phyloP scores from a whole-genome alignment of 1,140 invertebrate species.

The Pogonus chalceus region DNA sequence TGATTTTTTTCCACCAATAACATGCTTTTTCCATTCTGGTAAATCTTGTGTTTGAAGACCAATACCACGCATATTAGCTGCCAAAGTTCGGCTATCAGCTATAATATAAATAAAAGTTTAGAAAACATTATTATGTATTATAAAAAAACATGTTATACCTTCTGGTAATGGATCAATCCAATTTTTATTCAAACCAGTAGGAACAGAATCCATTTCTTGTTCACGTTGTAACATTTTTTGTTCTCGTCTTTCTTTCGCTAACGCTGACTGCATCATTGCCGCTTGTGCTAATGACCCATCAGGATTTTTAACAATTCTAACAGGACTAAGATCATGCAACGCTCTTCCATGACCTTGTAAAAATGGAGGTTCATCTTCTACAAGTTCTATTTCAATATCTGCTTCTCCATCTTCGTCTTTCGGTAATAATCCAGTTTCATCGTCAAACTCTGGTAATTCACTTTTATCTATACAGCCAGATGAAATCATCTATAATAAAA shows the following conservation, averaged over 20 bases:
- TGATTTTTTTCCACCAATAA: constrained; percentile 94
- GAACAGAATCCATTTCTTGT: constrained; percentile 79
- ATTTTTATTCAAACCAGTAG: constrained; percentile 76
- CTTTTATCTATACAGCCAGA: constrained; percentile 76
- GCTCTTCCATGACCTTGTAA: constrained; percentile 81
- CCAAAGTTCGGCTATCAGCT: constrained; percentile 36
- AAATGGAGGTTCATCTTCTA: constrained; percentile 97
- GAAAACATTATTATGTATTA: background rate
- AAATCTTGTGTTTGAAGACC: constrained; percentile 77
- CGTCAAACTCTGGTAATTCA: constrained; percentile 86
- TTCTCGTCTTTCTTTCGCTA: constrained; percentile 93
- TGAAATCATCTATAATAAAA: constrained; percentile 59
- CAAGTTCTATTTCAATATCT: constrained; percentile 97
- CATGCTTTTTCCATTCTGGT: constrained; percentile 99
- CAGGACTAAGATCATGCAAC: constrained; percentile 86
- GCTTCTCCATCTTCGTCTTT: constrained; percentile 91
- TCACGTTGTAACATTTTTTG: constrained; percentile 86
- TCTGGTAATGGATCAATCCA: constrained; percentile 95
- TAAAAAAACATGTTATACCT: constrained; percentile 31
- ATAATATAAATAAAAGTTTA: background rate
- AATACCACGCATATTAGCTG: constrained; percentile 72
- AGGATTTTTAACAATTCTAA: constrained; percentile 98
- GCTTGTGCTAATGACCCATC: constrained; percentile 96
- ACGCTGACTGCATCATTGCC: constrained; percentile 98
- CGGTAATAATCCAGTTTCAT: constrained; percentile 75